A percentile compares a stretch with the other conserved stretches of the same genome.
Evolutionary conservation across 2,888 invertebrate species (phyloP).

Genomic region (Cyaniris semiargus): DNA sequence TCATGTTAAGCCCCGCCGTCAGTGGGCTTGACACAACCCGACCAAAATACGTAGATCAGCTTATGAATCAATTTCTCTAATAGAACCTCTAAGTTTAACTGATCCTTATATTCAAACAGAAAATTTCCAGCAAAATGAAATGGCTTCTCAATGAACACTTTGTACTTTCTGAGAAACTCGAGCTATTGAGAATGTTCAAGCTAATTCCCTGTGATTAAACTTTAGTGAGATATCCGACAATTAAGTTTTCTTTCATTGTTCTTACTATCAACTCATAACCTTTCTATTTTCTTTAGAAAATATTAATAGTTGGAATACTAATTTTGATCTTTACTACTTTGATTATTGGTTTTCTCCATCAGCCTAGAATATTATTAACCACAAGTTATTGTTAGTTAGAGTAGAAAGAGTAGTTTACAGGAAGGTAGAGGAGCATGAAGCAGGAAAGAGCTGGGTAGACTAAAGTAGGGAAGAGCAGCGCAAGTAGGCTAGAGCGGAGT

Average conservation of each 20-base stretch:
- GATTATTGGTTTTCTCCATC: background rate
- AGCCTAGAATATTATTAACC: background rate
- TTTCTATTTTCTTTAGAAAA: background rate
- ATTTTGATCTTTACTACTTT: background rate
- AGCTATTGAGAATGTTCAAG: background rate
- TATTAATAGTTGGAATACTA: background rate
- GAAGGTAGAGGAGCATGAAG: no score
- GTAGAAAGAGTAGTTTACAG: no score
- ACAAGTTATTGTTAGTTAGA: no score
- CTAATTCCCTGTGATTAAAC: constrained; percentile 4
- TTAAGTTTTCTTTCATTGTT: background rate
- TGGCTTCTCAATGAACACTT: background rate
- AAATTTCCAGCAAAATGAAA: background rate
- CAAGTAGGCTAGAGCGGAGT: no score
- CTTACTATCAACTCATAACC: background rate
- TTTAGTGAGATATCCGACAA: constrained; percentile 13
- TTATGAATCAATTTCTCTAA: no score
- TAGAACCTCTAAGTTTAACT: no score
- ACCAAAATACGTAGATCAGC: no score
- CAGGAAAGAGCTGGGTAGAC: no score
- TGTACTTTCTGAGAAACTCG: background rate
- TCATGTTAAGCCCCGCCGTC: no score
- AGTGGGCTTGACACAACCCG: no score
- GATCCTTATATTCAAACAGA: background rate
- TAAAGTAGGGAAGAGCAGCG: no score